These are phyloP conservation scores for Merops nubicus DNA, from an alignment of 2,113 vertebrate species.

Conservation along the genomic window DNA sequence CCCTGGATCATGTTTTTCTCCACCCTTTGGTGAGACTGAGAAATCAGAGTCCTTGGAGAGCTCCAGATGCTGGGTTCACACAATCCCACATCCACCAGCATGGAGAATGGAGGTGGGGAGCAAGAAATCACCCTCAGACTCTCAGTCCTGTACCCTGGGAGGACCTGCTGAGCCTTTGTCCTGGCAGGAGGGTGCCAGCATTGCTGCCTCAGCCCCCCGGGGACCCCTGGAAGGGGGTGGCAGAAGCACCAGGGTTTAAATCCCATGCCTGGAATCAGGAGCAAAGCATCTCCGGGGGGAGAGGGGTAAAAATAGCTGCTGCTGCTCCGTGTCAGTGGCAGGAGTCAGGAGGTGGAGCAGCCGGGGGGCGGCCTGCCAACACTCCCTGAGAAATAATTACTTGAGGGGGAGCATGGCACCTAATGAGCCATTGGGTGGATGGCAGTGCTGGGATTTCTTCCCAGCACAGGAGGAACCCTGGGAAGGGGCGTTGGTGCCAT, in stretches of 20 bases:
- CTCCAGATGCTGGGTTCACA: neutral
- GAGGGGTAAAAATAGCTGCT: slow-evolving; percentile 46
- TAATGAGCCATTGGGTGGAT: neutral
- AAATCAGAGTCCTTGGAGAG: rapidly evolving
- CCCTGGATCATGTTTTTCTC: rapidly evolving
- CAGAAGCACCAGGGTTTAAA: neutral
- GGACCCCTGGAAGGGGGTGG: rapidly evolving
- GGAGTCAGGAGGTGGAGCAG: neutral
- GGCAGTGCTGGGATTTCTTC: neutral
- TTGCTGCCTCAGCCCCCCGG: rapidly evolving
- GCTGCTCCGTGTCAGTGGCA: neutral
- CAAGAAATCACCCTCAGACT: rapidly evolving
- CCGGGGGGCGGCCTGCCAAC: neutral
- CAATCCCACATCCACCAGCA: rapidly evolving
- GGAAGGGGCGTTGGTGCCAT: neutral
- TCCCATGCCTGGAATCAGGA: neutral
- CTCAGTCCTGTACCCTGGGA: neutral
- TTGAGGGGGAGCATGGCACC: neutral
- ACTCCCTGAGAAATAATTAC: neutral
- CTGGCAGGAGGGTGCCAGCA: neutral
- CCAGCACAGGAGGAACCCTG: neutral
- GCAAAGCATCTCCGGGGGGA: neutral
- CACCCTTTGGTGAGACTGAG: rapidly evolving
- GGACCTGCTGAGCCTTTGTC: rapidly evolving
- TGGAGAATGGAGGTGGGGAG: neutral